Percentiles rank a stretch among this genome's conserved stretches.
phyloP scores from a whole-genome alignment of 53 echinoderm and acorn worm genomes.

The Holothuria leucospilota region DNA sequence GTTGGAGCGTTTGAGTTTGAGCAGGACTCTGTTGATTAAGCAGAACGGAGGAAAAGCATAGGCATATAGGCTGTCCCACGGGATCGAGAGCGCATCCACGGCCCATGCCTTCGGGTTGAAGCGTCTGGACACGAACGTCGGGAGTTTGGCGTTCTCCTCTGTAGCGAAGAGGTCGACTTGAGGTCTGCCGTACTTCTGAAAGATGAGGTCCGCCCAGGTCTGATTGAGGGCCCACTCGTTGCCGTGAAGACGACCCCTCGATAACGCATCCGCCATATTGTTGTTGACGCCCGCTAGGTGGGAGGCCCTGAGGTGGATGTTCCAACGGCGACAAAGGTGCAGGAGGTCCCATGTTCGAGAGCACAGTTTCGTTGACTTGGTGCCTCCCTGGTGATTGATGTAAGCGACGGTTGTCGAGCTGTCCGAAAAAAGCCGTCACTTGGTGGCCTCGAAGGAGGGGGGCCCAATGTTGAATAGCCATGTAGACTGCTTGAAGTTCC shows the following conservation, averaged over 20 bases:
- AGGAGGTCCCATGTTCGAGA: conserved; percentile 23
- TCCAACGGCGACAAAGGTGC: background rate
- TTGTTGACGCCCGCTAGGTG: conserved; percentile 48
- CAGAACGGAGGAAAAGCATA: conserved; percentile 62
- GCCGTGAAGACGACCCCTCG: background rate
- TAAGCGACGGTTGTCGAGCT: conserved; percentile 53
- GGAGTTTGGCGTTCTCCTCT: conserved; percentile 41
- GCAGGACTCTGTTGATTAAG: conserved; percentile 6
- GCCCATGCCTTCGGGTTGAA: conserved; percentile 22
- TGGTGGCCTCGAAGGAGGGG: background rate
- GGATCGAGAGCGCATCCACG: conserved; percentile 37
- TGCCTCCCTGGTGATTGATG: conserved; percentile 54
- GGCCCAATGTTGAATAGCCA: background rate
- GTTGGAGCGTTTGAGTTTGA: conserved; percentile 4
- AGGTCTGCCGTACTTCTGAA: background rate
- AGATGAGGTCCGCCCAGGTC: background rate
- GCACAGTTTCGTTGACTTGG: conserved; percentile 31
- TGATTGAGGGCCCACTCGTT: conserved; percentile 15
- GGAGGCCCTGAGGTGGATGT: background rate
- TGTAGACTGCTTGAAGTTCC: conserved; percentile 38
- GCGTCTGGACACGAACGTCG: conserved; percentile 34
- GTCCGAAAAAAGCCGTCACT: conserved; percentile 23
- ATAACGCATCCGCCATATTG: conserved; percentile 42
- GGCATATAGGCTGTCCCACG: conserved; percentile 42
- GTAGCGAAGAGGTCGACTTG: conserved; percentile 45